Evolutionary conservation across 1,140 invertebrate species (phyloP), one percentile per base, ranked within the genome.

Genomic region (Conopomorpha cramerella): DNA sequence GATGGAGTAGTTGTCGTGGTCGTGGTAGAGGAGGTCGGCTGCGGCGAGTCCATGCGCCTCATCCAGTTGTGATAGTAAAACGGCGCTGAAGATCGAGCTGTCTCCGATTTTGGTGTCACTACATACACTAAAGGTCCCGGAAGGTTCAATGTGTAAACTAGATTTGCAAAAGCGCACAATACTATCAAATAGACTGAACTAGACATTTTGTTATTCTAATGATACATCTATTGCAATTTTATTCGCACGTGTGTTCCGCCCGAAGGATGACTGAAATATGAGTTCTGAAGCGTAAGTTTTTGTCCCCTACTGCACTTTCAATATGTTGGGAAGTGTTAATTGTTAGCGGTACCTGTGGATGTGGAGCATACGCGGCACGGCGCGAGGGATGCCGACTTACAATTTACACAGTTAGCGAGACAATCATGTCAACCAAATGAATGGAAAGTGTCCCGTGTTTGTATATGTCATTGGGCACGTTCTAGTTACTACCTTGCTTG

Each of bases 371-470:
- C 25, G 34, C 66, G 46, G 14, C 43, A 43, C 43, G 49, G 44
- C 41, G 64, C 70, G 64, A 62, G 65, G 51, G 35, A 38, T 39
- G 43, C 55, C 60, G 63, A 60, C 52, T 61, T 53, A 51, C 51
- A 67, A 66, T 70, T 70, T 64, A 59, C 61, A 63, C 59, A 54
- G 51, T 71, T 74, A 74, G 60, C 64, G 39, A 38, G 41, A 53
- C 55, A 55, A 61, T 60, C 45, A 61, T 60, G 57, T 63, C 64
- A 56, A 45, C 41, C 41, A 25, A 31, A 34, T 41, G 39, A 41
- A 41, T 56, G 57, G 66, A 74, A 74, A 74, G 66, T 71, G 66
- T 70, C 49, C 62, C 64, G 58, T 64, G 68, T 71, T 65, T 67
- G 51, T 49, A 48, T 36, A 64, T 60, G 37, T 55, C 59, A 59